Base-by-base conservation (phyloP, 2,888 invertebrate genomes). In the Dicyrtoma fusca region DNA sequence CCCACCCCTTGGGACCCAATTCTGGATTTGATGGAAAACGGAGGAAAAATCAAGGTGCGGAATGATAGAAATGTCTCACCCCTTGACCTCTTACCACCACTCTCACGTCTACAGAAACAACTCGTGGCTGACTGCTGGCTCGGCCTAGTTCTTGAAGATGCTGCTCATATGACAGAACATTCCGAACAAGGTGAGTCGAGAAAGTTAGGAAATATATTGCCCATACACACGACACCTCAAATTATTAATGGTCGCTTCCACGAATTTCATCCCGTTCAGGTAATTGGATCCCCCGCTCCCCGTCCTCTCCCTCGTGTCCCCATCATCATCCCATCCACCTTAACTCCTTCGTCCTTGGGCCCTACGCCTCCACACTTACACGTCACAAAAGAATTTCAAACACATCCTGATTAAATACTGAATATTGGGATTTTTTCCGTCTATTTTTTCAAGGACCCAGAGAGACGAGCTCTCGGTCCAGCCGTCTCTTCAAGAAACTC, bases 1-100 rank as follows among this genome's bases (percentile, higher is more conserved):
- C 85, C 85, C 72, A 84, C 86, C 65, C 85, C 85, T 59, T 85
- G 86, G 85, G 85, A 87, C 72, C 85, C 86, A 78, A 84, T 86
- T 59, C 82, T 85, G 55, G 84, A 84, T 75, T 82, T 87, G 77
- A 81, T 87, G 75, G 85, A 86, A 81, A 83, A 84, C 74, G 87
- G 87, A 34, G 86, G 85, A 19, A 82, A 82, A 78, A 84, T 86
- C 61, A 82, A 83, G 71, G 76, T 83, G 61, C 79, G 81, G 63
- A 88, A 88, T 82, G 82, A 84, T 69, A 82, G 84, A 17, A 86
- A 86, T 13, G 83, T 86, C 45, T 83, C 86, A 44, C 86, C 88
- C 10, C 82, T 84, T 57, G 85, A 87, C 78, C 83, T 88, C 71
- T 84, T 86, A 49, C 86, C 86, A 4, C 81, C 83, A 21, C 77